phyloP scores from a whole-genome alignment of 2,888 invertebrate species.

The Mongoloraphidia duomilia region DNA sequence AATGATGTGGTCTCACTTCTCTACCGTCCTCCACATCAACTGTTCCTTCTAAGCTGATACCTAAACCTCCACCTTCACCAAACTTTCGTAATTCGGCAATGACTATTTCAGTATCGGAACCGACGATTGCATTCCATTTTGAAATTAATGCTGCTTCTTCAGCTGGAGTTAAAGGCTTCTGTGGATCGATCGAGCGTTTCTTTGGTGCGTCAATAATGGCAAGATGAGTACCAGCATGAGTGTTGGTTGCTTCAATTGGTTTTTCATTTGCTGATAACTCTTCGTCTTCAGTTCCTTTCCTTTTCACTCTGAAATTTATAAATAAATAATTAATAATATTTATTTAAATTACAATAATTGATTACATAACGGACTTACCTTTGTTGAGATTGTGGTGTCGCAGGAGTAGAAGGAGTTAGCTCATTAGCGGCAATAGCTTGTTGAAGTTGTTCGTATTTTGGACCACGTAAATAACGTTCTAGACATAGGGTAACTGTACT shows the following conservation, averaged over 20 bases:
- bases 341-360: neutral
- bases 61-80: slow-evolving; percentile 83
- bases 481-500: slow-evolving; percentile 76
- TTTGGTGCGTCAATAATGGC: neutral
- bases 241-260: slow-evolving; percentile 24
- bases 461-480: slow-evolving; percentile 80
- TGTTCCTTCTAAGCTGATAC: slow-evolving; percentile 94
- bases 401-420: slow-evolving; percentile 39
- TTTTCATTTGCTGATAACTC: slow-evolving; percentile 17
- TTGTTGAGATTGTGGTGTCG: slow-evolving; percentile 37
- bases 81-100: slow-evolving; percentile 75
- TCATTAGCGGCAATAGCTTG: slow-evolving; percentile 77
- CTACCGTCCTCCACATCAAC: slow-evolving; percentile 95
- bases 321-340: neutral
- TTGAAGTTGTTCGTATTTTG: slow-evolving; percentile 77
- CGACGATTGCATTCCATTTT: slow-evolving; percentile 73
- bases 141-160: slow-evolving; percentile 65
- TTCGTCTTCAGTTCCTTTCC: neutral
- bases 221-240: slow-evolving; percentile 14
- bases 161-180: slow-evolving; percentile 40
- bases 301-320: neutral
- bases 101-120: slow-evolving; percentile 58
- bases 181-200: slow-evolving; percentile 15
- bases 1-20: slow-evolving; percentile 96
- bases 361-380: slow-evolving; percentile 23